Conservation (phyloP, 2,888 invertebrate species). For the Gymnosoma rotundatum region DNA sequence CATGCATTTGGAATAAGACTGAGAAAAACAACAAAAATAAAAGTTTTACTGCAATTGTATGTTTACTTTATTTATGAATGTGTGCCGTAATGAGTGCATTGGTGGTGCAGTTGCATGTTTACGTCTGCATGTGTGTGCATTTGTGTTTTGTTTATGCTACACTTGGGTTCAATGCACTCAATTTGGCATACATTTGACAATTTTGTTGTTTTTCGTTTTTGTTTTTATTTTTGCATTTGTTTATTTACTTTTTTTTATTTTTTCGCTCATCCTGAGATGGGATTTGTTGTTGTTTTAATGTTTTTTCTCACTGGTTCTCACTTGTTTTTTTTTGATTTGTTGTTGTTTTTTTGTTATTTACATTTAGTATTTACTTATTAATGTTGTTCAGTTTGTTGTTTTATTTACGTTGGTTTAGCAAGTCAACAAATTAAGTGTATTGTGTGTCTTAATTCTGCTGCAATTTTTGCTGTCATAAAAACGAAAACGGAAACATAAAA, state of each 20-base stretch:
- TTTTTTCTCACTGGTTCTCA: conserved; percentile 19
- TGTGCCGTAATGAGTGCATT: conserved; percentile 31
- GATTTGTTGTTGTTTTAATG: conserved; percentile 19
- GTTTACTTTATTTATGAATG: conserved; percentile 41
- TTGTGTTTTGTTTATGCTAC: conserved; percentile 67
- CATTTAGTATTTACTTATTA: conserved; percentile 53
- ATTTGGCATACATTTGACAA: conserved; percentile 73
- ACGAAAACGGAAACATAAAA: conserved; percentile 63
- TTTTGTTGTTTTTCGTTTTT: conserved; percentile 60
- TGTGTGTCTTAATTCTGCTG: conserved; percentile 26
- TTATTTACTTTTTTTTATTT: conserved; percentile 55
- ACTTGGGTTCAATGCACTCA: conserved; percentile 71
- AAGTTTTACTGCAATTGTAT: conserved; percentile 49
- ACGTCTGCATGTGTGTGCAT: background rate
- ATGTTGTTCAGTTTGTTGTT: conserved; percentile 38
- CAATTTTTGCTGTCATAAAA: conserved; percentile 17
- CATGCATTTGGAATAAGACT: conserved; percentile 52
- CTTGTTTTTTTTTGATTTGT: background rate
- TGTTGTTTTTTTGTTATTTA: conserved; percentile 35
- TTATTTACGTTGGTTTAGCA: conserved; percentile 16
- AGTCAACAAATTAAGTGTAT: conserved; percentile 17
- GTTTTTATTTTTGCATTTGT: conserved; percentile 59
- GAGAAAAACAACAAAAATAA: conserved; percentile 38
- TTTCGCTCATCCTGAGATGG: conserved; percentile 41
- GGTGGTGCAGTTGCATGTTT: conserved; percentile 46